Evolutionary conservation across 1,140 invertebrate species (phyloP), one percentile per base, ranked within the genome.

Genomic region (Phocides pigmalion): DNA sequence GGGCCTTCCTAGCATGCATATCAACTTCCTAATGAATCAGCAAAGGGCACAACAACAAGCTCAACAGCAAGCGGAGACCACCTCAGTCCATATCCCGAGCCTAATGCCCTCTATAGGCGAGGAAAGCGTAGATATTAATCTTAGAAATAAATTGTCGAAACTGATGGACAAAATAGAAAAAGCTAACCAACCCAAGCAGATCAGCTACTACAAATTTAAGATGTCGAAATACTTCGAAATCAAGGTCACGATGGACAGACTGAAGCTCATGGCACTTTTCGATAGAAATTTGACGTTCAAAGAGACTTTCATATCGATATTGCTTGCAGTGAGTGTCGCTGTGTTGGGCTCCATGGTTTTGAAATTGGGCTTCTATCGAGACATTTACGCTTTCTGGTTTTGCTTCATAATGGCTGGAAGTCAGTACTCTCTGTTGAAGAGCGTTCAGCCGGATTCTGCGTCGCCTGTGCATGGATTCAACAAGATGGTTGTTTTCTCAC

Each of bases 401-500:
- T 99, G 98, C 92, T 97, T 99, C 73, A 97, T 99, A 16, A 98
- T 99, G 42, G 98, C 98, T 8, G 96, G 98, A 6, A 98, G 98
- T 84, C 98, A 99, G 85, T 99, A 99, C 89, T 99, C 98, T 0
- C 91, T 99, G 46, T 92, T 99, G 11, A 99, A 99, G 92, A 99
- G 98, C 88, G 99, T 99, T 2, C 99, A 99, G 82, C 99, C 99
- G 0, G 99, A 99, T 92, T 98, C 98, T 0, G 96, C 98, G 0
- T 99, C 98, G 3, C 98, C 99, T 0, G 98, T 98, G 11, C 98
- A 99, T 89, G 98, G 99, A 1, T 99, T 98, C 83, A 99, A 99
- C 90, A 95, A 97, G 72, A 95, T 99, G 58, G 97, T 99, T 16
- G 96, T 98, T 19, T 99, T 98, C 76, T 97, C 96, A 0, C 94